Percentiles rank a stretch among this genome's conserved stretches.
These are phyloP conservation scores for Norana najaformis DNA, from an alignment of 2,888 invertebrate genomes.

Conservation along the genomic window DNA sequence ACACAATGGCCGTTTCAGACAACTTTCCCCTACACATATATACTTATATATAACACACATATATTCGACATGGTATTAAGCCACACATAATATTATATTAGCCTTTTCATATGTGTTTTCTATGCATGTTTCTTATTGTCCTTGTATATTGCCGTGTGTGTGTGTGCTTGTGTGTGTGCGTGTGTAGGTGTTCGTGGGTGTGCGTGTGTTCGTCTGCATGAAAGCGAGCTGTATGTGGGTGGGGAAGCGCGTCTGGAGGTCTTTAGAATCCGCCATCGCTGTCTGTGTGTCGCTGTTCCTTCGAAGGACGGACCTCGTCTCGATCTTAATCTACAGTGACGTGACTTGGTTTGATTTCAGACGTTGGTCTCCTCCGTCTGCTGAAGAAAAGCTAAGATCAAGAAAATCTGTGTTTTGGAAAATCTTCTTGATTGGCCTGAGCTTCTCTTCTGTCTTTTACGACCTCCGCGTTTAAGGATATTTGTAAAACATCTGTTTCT, in stretches of 20 bases:
- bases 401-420: background rate
- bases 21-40: no score
- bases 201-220: no score
- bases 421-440: background rate
- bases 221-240: background rate
- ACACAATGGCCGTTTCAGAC: no score
- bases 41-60: no score
- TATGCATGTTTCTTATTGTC: background rate
- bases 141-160: background rate
- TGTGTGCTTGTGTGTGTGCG: no score
- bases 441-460: background rate
- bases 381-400: background rate
- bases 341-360: background rate
- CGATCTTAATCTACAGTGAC: background rate
- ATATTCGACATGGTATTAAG: slow-evolving; percentile 1
- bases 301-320: no score
- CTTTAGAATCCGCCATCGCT: background rate
- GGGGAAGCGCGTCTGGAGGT: background rate
- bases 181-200: background rate
- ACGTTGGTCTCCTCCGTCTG: background rate
- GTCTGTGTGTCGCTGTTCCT: no score
- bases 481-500: no score
- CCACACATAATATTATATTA: background rate
- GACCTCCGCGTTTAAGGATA: background rate
- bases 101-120: no score